A percentile compares a stretch with the other conserved stretches of the same genome.
Conservation (phyloP, 1,140 invertebrate genomes). For the Drosophila repletoides region DNA sequence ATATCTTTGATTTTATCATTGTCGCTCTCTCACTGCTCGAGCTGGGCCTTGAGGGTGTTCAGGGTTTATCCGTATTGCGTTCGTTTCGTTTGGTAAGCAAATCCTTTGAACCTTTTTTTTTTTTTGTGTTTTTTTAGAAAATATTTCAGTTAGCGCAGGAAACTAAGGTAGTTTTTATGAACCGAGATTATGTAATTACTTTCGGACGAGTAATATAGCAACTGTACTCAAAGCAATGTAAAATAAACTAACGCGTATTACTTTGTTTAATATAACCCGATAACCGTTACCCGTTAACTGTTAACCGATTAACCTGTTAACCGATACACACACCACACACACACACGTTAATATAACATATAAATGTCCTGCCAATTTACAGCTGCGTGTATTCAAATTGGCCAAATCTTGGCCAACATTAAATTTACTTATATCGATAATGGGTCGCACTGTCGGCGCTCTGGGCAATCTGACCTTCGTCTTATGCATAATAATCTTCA, state of each 20-base stretch:
- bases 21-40: constrained; percentile 97
- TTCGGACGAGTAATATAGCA: too few species aligned
- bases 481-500: constrained; percentile 99
- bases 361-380: constrained; percentile 82
- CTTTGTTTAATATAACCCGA: constrained; percentile 1
- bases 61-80: constrained; percentile 97
- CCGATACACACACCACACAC: background rate
- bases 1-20: constrained; percentile 99
- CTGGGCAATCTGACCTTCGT: constrained; percentile 99
- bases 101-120: constrained; percentile 1
- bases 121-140: background rate
- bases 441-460: constrained; percentile 98
- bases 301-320: background rate
- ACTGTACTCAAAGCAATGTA: constrained; percentile 13
- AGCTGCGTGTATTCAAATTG: constrained; percentile 99
- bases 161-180: constrained; percentile 22
- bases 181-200: background rate
- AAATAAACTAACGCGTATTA: constrained; percentile 21
- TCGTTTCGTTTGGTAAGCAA: constrained; percentile 98
- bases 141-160: constrained; percentile 21
- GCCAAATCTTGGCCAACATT: constrained; percentile 99
- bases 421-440: constrained; percentile 99
- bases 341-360: constrained; percentile 16
- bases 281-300: background rate
- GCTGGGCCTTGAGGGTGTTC: constrained; percentile 94